Evolutionary conservation across 2,797 vertebrate species (phyloP).

Genomic region (Syndactyla subalaris): DNA sequence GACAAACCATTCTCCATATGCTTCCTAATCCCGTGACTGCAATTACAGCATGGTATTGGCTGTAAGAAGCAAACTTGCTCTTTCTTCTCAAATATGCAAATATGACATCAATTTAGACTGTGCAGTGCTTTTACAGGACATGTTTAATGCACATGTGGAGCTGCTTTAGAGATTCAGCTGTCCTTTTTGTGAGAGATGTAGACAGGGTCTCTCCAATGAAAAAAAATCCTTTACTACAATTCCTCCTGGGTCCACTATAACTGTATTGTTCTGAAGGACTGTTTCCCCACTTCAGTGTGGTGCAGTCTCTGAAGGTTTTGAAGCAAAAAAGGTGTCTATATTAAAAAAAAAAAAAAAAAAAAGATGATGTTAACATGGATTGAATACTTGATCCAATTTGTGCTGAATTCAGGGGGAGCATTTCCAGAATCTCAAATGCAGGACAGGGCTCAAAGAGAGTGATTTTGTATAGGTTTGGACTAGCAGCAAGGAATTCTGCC

Average conservation of each 20-base stretch:
- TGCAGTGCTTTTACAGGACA: background rate
- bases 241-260: background rate
- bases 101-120: background rate
- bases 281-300: background rate
- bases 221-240: background rate
- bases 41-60: background rate
- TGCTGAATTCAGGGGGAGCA: background rate
- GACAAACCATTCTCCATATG: background rate
- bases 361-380: background rate
- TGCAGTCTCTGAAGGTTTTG: background rate
- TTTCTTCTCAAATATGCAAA: background rate
- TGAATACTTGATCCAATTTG: background rate
- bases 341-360: constrained; percentile 7
- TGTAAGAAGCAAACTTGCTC: background rate
- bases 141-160: background rate
- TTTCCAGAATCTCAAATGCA: background rate
- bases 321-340: background rate
- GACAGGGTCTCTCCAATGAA: background rate
- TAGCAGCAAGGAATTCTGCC: background rate
- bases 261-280: background rate
- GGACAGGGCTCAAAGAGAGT: background rate
- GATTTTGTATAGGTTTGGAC: background rate
- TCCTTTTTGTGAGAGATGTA: background rate
- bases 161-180: background rate
- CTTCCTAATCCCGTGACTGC: background rate